These are phyloP conservation scores for Datnioides undecimradiatus DNA, from an alignment of 2,113 vertebrate species.

Conservation along the genomic window DNA sequence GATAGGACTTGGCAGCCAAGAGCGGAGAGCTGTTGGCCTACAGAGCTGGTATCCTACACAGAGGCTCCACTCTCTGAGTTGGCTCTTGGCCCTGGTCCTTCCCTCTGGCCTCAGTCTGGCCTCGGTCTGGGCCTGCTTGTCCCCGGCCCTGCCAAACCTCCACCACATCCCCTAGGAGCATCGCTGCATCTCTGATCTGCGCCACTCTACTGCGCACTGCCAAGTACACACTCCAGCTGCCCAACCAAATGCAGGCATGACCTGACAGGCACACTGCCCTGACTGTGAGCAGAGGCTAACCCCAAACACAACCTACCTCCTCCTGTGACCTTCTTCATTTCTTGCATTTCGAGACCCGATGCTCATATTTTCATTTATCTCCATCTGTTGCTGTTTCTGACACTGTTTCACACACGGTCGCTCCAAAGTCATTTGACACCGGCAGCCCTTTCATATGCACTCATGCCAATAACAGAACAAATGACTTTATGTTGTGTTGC, in stretches of 20 bases:
- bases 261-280: slow-evolving; percentile 68
- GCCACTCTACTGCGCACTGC: slow-evolving; percentile 52
- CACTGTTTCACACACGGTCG: slow-evolving; percentile 10
- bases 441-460: slow-evolving; percentile 33
- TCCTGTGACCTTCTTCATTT: slow-evolving; percentile 42
- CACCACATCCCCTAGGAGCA: slow-evolving; percentile 69
- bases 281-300: slow-evolving; percentile 64
- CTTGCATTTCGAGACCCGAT: slow-evolving; percentile 42
- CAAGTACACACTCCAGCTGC: slow-evolving; percentile 69
- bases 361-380: slow-evolving; percentile 32
- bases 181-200: slow-evolving; percentile 73
- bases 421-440: slow-evolving; percentile 53
- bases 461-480: slow-evolving; percentile 66
- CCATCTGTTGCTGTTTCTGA: slow-evolving; percentile 40
- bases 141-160: slow-evolving; percentile 69
- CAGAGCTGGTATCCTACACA: slow-evolving; percentile 58
- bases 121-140: slow-evolving; percentile 66
- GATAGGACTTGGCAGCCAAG: slow-evolving; percentile 58
- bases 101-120: slow-evolving; percentile 76
- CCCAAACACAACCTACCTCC: slow-evolving; percentile 52
- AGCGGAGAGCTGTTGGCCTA: slow-evolving; percentile 56
- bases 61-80: slow-evolving; percentile 68
- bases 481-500: slow-evolving; percentile 70
- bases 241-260: slow-evolving; percentile 62
- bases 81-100: slow-evolving; percentile 64